phyloP scores from a whole-genome alignment of 1,140 invertebrate genomes.

The Nephotettix cincticeps region DNA sequence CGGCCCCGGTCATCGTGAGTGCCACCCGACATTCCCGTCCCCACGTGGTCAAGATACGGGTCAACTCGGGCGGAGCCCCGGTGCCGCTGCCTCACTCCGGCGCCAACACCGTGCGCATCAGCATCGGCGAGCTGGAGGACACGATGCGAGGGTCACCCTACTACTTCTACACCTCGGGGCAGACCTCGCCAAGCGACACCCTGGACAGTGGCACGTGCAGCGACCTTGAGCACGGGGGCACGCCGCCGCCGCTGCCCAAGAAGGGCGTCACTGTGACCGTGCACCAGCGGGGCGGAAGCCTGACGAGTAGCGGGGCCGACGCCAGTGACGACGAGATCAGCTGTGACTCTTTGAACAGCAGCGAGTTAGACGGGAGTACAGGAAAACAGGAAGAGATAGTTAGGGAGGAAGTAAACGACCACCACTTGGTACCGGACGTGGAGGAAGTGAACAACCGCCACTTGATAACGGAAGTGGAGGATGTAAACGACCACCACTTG shows the following conservation, averaged over 20 bases:
- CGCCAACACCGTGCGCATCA: conserved; percentile 51
- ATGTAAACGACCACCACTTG: no score
- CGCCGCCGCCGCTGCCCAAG: conserved; percentile 67
- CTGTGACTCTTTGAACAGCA: conserved; percentile 68
- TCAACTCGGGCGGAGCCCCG: conserved; percentile 47
- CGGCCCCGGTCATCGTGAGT: conserved; percentile 10
- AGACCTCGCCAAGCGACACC: conserved; percentile 73
- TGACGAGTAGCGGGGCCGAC: conserved; percentile 43
- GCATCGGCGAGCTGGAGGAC: conserved; percentile 45
- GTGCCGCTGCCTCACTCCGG: conserved; percentile 5
- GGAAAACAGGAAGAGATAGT: conserved; percentile 24
- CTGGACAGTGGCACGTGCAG: conserved; percentile 80
- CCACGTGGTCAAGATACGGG: conserved; percentile 63
- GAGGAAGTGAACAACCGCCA: not conserved
- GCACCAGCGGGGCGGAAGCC: conserved; percentile 38
- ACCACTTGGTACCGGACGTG: no score
- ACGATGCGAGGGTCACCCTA: conserved; percentile 47
- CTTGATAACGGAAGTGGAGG: no score
- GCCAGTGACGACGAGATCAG: conserved; percentile 57
- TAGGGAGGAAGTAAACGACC: not conserved
- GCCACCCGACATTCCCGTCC: not conserved
- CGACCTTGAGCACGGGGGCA: conserved; percentile 64
- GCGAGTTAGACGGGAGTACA: conserved; percentile 53
- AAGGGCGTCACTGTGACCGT: conserved; percentile 25
- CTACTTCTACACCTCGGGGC: conserved; percentile 60